A percentile compares a stretch with the other conserved stretches of the same genome.
Evolutionary conservation across 2,797 vertebrate genomes (phyloP).

Genomic region (Pteronotus mesoamericanus): DNA sequence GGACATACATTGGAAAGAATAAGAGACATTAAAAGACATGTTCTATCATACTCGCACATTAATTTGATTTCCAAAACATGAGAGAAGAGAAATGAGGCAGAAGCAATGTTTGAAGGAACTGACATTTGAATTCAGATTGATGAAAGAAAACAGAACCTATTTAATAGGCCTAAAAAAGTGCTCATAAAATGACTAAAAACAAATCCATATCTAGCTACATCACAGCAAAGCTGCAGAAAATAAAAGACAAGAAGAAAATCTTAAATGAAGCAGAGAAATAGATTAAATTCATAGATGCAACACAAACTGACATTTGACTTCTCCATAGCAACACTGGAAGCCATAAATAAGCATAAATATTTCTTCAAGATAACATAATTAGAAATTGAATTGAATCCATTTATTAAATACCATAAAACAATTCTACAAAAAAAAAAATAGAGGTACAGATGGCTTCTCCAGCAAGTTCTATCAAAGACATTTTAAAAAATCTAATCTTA

Average conservation of each 20-base stretch:
- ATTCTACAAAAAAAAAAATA: not conserved
- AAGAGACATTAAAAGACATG: not conserved
- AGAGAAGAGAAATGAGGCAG: not conserved
- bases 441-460: not conserved
- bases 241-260: not conserved
- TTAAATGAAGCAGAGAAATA: not conserved
- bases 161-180: not conserved
- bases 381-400: not conserved
- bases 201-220: not conserved
- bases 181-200: not conserved
- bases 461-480: not conserved
- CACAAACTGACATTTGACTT: not conserved
- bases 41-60: not conserved
- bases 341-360: not conserved
- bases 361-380: not conserved
- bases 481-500: not conserved
- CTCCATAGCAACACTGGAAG: not conserved
- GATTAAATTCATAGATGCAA: not conserved
- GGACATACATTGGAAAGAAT: not conserved
- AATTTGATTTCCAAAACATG: not conserved
- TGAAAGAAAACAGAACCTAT: not conserved
- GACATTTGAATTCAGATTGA: not conserved
- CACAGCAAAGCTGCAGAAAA: not conserved
- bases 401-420: not conserved
- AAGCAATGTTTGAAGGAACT: not conserved